Evolutionary conservation across 2,797 vertebrate genomes (phyloP).

Genomic region (Margarornis squamiger): DNA sequence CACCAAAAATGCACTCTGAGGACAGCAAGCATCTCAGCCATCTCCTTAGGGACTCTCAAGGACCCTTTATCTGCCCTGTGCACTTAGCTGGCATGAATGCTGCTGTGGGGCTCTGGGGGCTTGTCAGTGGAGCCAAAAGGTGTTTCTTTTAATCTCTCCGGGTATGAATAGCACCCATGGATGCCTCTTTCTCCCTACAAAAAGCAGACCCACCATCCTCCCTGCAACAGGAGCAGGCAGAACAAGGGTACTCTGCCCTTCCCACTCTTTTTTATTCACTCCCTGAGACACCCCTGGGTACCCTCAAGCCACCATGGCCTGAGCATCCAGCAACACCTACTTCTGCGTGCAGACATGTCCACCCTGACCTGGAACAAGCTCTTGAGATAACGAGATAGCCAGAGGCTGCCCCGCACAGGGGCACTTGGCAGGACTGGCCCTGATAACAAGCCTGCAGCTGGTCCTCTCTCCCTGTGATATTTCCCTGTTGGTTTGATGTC

Average conservation of each 20-base stretch:
- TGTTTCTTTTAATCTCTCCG: background rate
- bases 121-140: background rate
- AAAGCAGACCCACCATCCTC: background rate
- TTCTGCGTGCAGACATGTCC: background rate
- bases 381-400: constrained; percentile 24
- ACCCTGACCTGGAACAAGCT: background rate
- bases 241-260: rapidly evolving
- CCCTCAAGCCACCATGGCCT: background rate
- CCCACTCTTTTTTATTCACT: background rate
- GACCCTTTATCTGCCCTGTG: background rate
- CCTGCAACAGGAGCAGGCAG: background rate
- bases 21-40: background rate
- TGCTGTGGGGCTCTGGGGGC: background rate
- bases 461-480: background rate
- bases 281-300: background rate
- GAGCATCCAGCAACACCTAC: constrained; percentile 49
- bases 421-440: background rate
- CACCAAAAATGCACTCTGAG: background rate
- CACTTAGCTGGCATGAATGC: background rate
- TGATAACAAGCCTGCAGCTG: background rate
- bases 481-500: background rate
- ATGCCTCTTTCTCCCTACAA: background rate
- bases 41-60: background rate
- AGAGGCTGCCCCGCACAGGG: background rate
- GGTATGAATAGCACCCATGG: background rate